Percentiles rank a stretch among this genome's conserved stretches.
These are phyloP conservation scores for Rhopalosiphum padi DNA, from an alignment of 1,140 invertebrate genomes.

Conservation along the genomic window DNA sequence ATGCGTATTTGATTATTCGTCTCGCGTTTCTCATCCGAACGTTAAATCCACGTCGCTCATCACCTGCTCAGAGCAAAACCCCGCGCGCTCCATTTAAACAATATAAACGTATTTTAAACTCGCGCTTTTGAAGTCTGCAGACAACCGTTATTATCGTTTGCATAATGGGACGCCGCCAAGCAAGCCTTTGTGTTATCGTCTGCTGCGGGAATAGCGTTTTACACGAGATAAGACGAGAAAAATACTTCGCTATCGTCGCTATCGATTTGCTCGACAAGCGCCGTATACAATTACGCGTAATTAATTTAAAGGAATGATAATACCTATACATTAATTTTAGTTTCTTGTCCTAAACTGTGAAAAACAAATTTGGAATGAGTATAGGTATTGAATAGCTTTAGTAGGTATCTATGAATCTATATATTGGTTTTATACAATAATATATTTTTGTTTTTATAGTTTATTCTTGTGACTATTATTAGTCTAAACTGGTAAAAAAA, in stretches of 20 bases:
- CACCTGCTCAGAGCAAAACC: background rate
- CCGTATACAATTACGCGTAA: background rate
- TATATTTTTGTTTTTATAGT: background rate
- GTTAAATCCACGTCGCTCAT: conserved; percentile 1
- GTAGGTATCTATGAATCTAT: background rate
- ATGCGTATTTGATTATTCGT: conserved; percentile 20
- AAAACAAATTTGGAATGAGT: background rate
- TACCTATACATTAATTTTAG: background rate
- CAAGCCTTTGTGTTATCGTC: background rate
- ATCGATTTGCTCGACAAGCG: background rate
- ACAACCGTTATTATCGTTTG: background rate
- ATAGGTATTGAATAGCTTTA: background rate
- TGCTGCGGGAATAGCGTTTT: background rate
- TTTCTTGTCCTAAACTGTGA: background rate
- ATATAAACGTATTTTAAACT: background rate
- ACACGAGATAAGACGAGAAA: background rate
- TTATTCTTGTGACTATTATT: background rate
- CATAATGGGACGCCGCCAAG: background rate
- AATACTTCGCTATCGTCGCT: background rate
- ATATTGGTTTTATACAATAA: background rate
- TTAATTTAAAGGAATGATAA: background rate
- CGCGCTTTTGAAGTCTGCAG: background rate
- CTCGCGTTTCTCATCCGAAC: conserved; percentile 7
- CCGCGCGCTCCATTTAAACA: background rate
- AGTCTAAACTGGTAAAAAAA: background rate